Conservation (phyloP, 2,888 invertebrate species). For the Criorhina ranunculi region DNA sequence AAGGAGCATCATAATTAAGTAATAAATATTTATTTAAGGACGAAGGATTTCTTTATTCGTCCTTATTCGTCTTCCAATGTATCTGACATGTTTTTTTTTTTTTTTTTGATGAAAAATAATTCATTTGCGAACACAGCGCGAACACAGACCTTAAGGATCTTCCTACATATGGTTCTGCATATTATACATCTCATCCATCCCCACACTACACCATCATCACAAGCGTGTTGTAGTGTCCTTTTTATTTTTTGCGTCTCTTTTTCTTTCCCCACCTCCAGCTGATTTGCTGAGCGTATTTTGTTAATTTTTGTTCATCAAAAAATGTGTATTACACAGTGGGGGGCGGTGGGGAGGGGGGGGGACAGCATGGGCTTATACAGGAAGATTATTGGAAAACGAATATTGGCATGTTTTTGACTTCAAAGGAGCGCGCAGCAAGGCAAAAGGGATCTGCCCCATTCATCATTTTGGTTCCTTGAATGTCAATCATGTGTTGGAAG, state of each 20-base stretch:
- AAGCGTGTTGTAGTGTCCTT: background rate
- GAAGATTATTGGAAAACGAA: constrained; percentile 35
- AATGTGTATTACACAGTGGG: background rate
- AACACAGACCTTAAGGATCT: background rate
- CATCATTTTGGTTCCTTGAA: constrained; percentile 29
- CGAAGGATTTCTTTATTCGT: constrained; percentile 10
- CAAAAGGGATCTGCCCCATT: constrained; percentile 28
- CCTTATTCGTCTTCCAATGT: constrained; percentile 8
- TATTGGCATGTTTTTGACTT: constrained; percentile 45
- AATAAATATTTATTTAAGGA: constrained; percentile 53
- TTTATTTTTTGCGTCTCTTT: background rate
- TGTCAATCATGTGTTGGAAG: constrained; percentile 45
- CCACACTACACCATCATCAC: no score
- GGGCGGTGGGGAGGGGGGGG: background rate
- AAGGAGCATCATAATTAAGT: constrained; percentile 39
- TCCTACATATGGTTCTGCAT: constrained; percentile 12
- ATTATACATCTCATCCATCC: background rate
- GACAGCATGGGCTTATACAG: no score
- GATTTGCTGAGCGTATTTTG: constrained; percentile 14
- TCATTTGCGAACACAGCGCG: background rate
- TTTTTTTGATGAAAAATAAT: constrained; percentile 45
- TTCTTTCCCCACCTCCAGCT: background rate
- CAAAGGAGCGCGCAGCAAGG: no score
- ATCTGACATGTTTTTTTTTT: constrained; percentile 47
- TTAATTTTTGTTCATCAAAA: constrained; percentile 42